Percentiles rank a stretch among this genome's conserved stretches.
These are phyloP conservation scores for Scomber japonicus DNA, from an alignment of 2,113 vertebrate genomes.

Conservation along the genomic window DNA sequence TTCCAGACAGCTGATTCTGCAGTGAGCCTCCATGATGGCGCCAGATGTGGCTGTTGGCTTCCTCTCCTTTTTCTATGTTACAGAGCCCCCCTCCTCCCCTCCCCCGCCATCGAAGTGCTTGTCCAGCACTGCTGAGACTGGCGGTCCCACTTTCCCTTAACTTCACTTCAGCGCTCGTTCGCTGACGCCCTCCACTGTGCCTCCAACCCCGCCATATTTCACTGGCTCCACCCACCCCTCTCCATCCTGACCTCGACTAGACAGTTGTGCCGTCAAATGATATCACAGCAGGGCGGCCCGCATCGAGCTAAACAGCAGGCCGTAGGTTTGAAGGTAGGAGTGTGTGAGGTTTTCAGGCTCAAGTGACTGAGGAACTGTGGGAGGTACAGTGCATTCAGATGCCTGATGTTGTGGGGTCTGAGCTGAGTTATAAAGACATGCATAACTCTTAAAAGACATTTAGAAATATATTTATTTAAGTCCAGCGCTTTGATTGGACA, in stretches of 20 bases:
- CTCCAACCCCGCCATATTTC: constrained; percentile 6
- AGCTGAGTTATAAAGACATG: constrained; percentile 58
- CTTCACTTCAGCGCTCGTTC: background rate
- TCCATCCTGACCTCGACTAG: background rate
- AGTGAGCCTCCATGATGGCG: constrained; percentile 32
- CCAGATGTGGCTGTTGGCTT: constrained; percentile 50
- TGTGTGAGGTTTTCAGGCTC: constrained; percentile 75
- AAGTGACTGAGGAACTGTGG: constrained; percentile 68
- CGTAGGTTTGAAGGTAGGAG: constrained; percentile 75
- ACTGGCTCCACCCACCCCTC: constrained; percentile 27
- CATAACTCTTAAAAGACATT: constrained; percentile 59
- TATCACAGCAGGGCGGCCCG: constrained; percentile 61
- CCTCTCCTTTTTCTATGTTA: background rate
- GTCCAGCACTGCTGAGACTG: background rate
- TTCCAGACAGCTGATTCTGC: constrained; percentile 35
- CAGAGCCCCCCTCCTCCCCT: constrained; percentile 2
- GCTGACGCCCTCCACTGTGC: background rate
- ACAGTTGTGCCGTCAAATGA: constrained; percentile 54
- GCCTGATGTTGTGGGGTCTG: constrained; percentile 59
- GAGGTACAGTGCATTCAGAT: constrained; percentile 73
- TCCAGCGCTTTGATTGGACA: constrained; percentile 59
- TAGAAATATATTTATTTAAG: constrained; percentile 71
- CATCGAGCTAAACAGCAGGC: constrained; percentile 15
- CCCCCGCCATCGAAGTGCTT: constrained; percentile 8
- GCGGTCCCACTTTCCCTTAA: background rate